phyloP scores from a whole-genome alignment of 2,113 vertebrate species.

The Bagarius yarrelli region DNA sequence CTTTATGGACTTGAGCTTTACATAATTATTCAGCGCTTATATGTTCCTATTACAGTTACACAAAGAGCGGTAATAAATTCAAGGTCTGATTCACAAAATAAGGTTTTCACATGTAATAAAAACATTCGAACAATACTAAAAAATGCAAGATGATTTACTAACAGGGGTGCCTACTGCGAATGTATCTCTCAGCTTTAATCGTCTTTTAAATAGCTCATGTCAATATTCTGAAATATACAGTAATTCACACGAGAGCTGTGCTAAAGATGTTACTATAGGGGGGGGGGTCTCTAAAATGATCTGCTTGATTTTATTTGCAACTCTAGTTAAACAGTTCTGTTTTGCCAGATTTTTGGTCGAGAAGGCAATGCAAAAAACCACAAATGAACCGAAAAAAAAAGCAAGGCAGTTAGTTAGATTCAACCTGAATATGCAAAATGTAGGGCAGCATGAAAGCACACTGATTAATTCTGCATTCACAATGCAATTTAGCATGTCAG shows the following conservation, averaged over 20 bases:
- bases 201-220: neutral
- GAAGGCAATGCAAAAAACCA: no score
- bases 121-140: neutral
- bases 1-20: neutral
- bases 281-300: neutral
- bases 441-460: slow-evolving; percentile 9
- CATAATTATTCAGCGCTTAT: neutral
- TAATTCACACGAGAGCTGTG: neutral
- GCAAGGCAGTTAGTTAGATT: no score
- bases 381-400: no score
- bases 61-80: neutral
- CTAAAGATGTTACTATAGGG: neutral
- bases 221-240: neutral
- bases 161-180: neutral
- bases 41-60: neutral
- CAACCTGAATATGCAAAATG: slow-evolving; percentile 9
- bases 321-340: neutral
- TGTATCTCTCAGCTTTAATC: neutral
- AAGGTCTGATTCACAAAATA: neutral
- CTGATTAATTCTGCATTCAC: slow-evolving; percentile 2
- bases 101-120: neutral
- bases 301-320: neutral
- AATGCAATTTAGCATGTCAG: neutral
- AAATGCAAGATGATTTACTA: neutral
- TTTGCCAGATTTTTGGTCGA: no score